Conservation (phyloP, 2,888 invertebrate species). For the Drosophila atroscutellata region DNA sequence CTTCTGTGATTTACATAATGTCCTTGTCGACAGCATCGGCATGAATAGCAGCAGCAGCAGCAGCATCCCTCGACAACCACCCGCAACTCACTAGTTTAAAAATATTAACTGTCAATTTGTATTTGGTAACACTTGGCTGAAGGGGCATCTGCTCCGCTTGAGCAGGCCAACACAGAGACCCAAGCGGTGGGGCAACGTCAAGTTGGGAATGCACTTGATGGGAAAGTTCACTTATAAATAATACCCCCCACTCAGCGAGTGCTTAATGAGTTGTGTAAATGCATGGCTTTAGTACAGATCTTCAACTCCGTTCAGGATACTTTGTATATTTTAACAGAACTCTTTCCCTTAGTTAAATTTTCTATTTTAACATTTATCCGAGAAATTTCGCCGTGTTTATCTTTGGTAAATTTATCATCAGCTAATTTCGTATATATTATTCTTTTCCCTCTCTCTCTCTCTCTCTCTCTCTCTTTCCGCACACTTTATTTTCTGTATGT, state of each 20-base stretch:
- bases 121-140: slow-evolving; percentile 80
- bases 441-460: not conserved
- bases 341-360: not conserved
- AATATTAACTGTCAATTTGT: slow-evolving; percentile 83
- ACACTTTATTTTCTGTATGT: not conserved
- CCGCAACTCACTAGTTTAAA: slow-evolving; percentile 74
- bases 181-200: slow-evolving; percentile 1
- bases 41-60: slow-evolving; percentile 7
- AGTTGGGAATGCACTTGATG: slow-evolving; percentile 50
- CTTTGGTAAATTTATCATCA: not conserved
- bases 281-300: not conserved
- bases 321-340: not conserved
- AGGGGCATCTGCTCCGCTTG: slow-evolving; percentile 63
- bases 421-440: not conserved
- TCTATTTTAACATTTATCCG: not conserved
- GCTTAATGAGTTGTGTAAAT: slow-evolving; percentile 31
- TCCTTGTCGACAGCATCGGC: slow-evolving; percentile 76
- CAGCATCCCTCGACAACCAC: slow-evolving; percentile 8
- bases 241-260: slow-evolving; percentile 14
- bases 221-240: slow-evolving; percentile 37
- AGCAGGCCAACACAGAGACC: slow-evolving; percentile 2
- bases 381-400: not conserved
- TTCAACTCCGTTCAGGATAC: not conserved
- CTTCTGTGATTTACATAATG: slow-evolving; percentile 80
- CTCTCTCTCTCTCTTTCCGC: not conserved